Conservation (phyloP, 2,888 invertebrate species). For the Rosalia funebris region DNA sequence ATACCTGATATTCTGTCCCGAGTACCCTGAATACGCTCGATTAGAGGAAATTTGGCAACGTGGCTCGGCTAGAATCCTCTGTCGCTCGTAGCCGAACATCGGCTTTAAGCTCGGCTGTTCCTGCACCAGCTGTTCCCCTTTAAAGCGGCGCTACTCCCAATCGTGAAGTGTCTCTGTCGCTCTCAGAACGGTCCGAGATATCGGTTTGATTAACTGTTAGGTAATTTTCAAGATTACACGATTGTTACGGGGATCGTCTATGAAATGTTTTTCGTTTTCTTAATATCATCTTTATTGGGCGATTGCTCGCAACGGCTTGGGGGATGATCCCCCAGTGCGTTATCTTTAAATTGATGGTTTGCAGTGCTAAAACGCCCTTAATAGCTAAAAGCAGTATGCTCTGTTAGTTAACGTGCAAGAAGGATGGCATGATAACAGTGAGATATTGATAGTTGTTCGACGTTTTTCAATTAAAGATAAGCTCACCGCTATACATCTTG, state of each 20-base stretch:
- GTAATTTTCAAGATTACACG: slow-evolving; percentile 49
- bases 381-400: not conserved
- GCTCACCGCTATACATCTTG: too few species aligned
- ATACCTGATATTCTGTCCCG: too few species aligned
- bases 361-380: not conserved
- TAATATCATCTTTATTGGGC: slow-evolving; percentile 30
- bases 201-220: slow-evolving; percentile 50
- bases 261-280: slow-evolving; percentile 33
- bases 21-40: too few species aligned
- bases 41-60: slow-evolving; percentile 11
- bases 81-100: slow-evolving; percentile 29
- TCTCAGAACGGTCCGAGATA: slow-evolving; percentile 44
- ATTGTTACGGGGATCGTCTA: slow-evolving; percentile 39
- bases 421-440: too few species aligned
- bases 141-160: slow-evolving; percentile 46
- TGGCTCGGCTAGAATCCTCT: not conserved
- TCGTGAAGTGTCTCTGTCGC: slow-evolving; percentile 44
- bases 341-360: slow-evolving; percentile 1
- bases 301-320: slow-evolving; percentile 5
- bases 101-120: slow-evolving; percentile 34
- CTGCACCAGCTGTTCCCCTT: slow-evolving; percentile 45
- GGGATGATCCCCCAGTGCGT: not conserved
- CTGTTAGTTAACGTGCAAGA: too few species aligned
- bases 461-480: too few species aligned
- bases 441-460: too few species aligned